Percentiles rank a stretch among this genome's conserved stretches.
Conservation (phyloP, 2,113 vertebrate species). For the Dipodomys stephensi region DNA sequence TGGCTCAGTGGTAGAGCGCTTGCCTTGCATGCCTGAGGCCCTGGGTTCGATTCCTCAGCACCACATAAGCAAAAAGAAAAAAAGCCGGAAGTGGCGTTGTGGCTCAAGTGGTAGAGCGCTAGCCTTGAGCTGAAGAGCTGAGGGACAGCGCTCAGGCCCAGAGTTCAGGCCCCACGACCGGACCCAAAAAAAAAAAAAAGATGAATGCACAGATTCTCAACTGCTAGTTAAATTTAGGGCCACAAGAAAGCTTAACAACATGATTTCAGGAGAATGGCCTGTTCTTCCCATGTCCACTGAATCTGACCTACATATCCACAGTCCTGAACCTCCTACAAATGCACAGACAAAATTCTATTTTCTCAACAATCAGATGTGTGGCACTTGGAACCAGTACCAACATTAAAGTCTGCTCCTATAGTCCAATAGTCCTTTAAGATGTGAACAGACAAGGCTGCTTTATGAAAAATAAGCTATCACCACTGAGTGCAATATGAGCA, state of each 20-base stretch:
- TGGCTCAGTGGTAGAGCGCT: no score
- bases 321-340: background rate
- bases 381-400: background rate
- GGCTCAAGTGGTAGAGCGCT: no score
- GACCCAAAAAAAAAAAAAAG: no score
- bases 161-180: no score
- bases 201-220: conserved; percentile 15
- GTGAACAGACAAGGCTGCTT: background rate
- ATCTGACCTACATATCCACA: background rate
- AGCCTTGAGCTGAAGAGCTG: no score
- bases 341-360: background rate
- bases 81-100: no score
- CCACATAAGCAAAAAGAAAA: no score
- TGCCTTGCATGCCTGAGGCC: no score
- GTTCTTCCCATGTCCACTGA: conserved; percentile 7
- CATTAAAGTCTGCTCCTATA: background rate
- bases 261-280: background rate
- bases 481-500: background rate
- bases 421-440: background rate
- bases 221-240: background rate
- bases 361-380: background rate
- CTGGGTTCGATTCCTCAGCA: no score
- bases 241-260: background rate
- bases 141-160: no score
- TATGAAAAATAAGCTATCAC: background rate